These are phyloP conservation scores for Drosophila trapezifrons DNA, from an alignment of 1,140 invertebrate genomes.

Conservation along the genomic window DNA sequence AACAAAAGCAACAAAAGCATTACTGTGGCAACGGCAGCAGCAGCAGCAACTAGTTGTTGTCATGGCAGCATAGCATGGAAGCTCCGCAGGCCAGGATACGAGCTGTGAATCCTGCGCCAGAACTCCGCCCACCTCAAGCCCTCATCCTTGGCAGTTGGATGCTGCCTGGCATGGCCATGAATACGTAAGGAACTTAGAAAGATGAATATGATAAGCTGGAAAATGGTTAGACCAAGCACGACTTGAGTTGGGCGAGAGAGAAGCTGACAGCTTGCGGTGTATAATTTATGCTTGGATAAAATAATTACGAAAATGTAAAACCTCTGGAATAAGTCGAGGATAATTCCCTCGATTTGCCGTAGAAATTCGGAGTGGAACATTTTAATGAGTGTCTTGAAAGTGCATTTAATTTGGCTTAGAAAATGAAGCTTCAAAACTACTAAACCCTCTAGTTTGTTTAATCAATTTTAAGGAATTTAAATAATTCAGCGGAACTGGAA, in stretches of 20 bases:
- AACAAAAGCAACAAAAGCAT: constrained; percentile 16
- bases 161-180: constrained; percentile 24
- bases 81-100: constrained; percentile 26
- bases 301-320: constrained; percentile 15
- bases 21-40: constrained; percentile 12
- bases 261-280: constrained; percentile 17
- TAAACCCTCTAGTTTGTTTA: background rate
- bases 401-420: background rate
- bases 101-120: constrained; percentile 31
- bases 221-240: constrained; percentile 25
- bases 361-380: background rate
- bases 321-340: background rate
- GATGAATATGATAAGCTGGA: constrained; percentile 38
- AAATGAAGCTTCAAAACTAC: background rate
- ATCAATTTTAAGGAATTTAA: background rate
- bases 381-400: background rate
- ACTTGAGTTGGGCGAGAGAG: constrained; percentile 5
- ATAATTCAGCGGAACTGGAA: constrained; percentile 2
- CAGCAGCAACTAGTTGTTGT: constrained; percentile 57
- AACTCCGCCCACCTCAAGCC: background rate
- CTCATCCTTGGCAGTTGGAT: background rate
- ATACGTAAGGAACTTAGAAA: constrained; percentile 24
- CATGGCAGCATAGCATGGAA: constrained; percentile 39
- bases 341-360: too few species aligned
- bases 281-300: constrained; percentile 28